Percentiles rank a stretch among this genome's conserved stretches.
Evolutionary conservation across 2,888 invertebrate species (phyloP).

Genomic region (Zelleria hepariella): DNA sequence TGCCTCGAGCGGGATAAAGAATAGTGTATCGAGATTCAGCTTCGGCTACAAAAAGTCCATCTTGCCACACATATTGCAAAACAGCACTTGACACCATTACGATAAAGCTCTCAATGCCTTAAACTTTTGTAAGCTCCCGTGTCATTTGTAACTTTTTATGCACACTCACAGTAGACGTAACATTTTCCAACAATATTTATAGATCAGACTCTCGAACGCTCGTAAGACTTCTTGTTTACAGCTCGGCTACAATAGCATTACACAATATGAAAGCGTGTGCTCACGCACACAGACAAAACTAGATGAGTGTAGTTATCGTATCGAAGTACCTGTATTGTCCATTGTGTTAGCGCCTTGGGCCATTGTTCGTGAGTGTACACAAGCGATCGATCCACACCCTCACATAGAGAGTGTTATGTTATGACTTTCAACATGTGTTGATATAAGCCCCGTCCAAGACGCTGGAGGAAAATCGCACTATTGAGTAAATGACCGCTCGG

Average conservation of each 20-base stretch:
- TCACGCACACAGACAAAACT: conserved; percentile 44
- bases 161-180: not conserved
- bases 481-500: conserved; percentile 1
- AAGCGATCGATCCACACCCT: conserved; percentile 25
- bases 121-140: too few species aligned
- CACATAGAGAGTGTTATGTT: conserved; percentile 5
- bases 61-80: too few species aligned
- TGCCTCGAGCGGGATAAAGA: too few species aligned
- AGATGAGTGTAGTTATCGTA: conserved; percentile 58
- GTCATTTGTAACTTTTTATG: not conserved
- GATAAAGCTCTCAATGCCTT: too few species aligned
- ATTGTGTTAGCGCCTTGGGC: conserved; percentile 59
- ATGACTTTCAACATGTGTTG: conserved; percentile 6
- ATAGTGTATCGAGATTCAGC: too few species aligned
- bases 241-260: conserved; percentile 25
- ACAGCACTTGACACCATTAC: too few species aligned
- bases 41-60: too few species aligned
- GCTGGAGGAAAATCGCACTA: conserved; percentile 4
- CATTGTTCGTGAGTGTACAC: conserved; percentile 57
- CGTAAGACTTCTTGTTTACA: conserved; percentile 9
- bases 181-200: conserved; percentile 6
- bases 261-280: conserved; percentile 35
- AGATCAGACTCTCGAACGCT: conserved; percentile 13
- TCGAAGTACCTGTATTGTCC: conserved; percentile 61
- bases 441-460: conserved; percentile 3